Conservation (phyloP, 64 coral and sea anemone genomes). For the Exaiptasia diaphana region DNA sequence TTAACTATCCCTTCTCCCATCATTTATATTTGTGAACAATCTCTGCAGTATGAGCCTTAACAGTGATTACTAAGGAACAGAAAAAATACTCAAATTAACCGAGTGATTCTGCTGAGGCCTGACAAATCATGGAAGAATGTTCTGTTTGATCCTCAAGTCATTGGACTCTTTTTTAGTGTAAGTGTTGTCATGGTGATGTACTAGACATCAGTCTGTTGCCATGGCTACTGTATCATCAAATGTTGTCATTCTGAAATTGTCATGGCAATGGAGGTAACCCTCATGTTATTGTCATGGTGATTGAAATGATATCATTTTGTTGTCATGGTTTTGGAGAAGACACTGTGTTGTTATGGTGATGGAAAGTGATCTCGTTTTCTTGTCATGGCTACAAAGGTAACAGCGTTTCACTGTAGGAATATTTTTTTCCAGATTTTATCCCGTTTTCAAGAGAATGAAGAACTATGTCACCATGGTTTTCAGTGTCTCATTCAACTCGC, state of each 20-base stretch:
- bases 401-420: slow-evolving; percentile 72
- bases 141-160: slow-evolving; percentile 59
- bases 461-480: slow-evolving; percentile 72
- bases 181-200: neutral
- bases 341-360: too few relatives aligned
- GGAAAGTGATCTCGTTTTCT: too few relatives aligned
- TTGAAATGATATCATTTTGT: too few relatives aligned
- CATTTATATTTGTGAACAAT: neutral
- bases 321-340: too few relatives aligned
- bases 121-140: slow-evolving; percentile 73
- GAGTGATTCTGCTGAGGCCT: slow-evolving; percentile 67
- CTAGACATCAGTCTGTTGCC: neutral
- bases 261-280: too few relatives aligned
- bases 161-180: slow-evolving; percentile 89
- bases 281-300: too few relatives aligned
- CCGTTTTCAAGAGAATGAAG: slow-evolving; percentile 70
- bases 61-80: neutral
- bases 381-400: too few relatives aligned
- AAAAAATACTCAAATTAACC: slow-evolving; percentile 25
- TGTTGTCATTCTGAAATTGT: too few relatives aligned
- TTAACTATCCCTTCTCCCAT: too few relatives aligned
- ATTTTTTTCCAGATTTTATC: slow-evolving; percentile 48
- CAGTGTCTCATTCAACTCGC: slow-evolving; percentile 92
- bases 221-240: neutral
- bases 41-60: neutral